phyloP scores from a whole-genome alignment of 2,113 vertebrate genomes.

The Sorex araneus region DNA sequence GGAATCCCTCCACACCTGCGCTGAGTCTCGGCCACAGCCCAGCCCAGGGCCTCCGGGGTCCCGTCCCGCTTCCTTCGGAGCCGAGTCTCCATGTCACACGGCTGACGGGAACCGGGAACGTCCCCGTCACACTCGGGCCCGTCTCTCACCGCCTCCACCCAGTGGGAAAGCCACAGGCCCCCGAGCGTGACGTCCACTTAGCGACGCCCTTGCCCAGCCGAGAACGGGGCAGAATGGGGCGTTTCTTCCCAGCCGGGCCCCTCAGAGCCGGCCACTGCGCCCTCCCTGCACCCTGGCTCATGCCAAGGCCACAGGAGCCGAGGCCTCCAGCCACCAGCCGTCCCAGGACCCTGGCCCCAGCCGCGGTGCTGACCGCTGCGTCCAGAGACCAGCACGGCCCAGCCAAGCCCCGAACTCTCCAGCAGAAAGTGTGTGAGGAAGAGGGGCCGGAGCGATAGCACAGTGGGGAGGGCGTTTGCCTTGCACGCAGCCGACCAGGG shows the following conservation, averaged over 20 bases:
- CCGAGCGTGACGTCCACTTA: background rate
- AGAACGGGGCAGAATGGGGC: background rate
- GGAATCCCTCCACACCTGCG: background rate
- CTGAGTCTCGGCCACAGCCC: background rate
- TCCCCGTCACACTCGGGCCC: no score
- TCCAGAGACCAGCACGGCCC: background rate
- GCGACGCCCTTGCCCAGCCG: background rate
- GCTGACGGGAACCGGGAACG: no score
- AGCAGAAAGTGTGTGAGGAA: background rate
- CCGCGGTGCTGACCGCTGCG: background rate
- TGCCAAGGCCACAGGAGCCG: background rate
- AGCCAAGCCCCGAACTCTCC: background rate
- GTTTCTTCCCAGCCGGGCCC: rapidly evolving
- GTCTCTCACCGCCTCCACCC: no score
- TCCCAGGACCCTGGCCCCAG: rapidly evolving
- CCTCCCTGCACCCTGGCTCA: background rate
- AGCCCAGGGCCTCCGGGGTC: background rate
- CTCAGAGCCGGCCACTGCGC: background rate
- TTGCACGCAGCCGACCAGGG: no score
- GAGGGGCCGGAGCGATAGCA: no score
- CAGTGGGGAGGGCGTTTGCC: no score
- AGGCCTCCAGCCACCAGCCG: background rate
- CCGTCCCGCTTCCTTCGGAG: no score
- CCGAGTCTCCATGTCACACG: no score
- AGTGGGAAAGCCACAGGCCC: no score